phyloP scores from a whole-genome alignment of 2,797 vertebrate species.

The Bradypodion pumilum region DNA sequence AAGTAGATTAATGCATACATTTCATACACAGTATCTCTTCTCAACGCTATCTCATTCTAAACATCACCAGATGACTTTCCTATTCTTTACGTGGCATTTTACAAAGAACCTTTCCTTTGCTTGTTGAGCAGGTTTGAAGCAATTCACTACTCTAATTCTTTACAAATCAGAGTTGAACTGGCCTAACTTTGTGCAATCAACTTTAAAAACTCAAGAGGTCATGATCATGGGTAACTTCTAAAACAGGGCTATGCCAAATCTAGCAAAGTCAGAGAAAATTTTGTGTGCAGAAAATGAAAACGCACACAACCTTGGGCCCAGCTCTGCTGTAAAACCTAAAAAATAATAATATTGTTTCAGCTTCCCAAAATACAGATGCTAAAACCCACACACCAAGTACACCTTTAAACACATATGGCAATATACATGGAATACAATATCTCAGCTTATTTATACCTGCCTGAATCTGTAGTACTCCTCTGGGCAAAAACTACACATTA shows the following conservation, averaged over 20 bases:
- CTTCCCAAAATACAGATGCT: conserved; percentile 29
- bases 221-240: neutral
- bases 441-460: neutral
- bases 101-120: neutral
- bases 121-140: neutral
- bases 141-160: neutral
- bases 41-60: neutral
- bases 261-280: neutral
- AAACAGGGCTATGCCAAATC: neutral
- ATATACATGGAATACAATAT: neutral
- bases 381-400: neutral
- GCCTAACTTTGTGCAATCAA: neutral
- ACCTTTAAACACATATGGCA: conserved; percentile 5
- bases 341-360: conserved; percentile 48
- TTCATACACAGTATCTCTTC: neutral
- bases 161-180: neutral
- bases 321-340: conserved; percentile 29
- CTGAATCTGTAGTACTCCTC: neutral
- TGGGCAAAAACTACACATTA: neutral
- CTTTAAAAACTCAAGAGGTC: conserved; percentile 7
- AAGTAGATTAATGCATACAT: conserved; percentile 12
- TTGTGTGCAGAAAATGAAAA: neutral
- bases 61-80: neutral
- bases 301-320: fast-evolving
- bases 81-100: neutral